phyloP scores from a whole-genome alignment of 2,113 vertebrate species.

The Loxodonta africana region DNA sequence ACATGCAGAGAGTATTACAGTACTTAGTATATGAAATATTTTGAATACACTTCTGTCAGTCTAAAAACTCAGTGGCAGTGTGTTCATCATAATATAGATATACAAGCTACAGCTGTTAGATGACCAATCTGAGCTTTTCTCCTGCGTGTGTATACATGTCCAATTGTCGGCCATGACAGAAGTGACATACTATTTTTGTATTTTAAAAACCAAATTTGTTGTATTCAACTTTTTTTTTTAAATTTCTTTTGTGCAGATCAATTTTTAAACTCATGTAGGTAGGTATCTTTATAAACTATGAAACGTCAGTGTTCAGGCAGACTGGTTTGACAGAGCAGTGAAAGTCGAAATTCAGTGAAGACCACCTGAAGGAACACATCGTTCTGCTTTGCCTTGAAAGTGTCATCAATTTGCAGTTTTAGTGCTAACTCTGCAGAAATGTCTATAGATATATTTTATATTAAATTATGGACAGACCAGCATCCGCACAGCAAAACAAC shows the following conservation, averaged over 20 bases:
- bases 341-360: conserved; percentile 53
- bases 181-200: conserved; percentile 91
- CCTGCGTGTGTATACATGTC: conserved; percentile 87
- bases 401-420: conserved; percentile 81
- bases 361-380: not conserved
- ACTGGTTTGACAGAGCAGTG: conserved; percentile 63
- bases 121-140: conserved; percentile 71
- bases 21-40: conserved; percentile 86
- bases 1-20: conserved; percentile 83
- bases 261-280: conserved; percentile 85
- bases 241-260: conserved; percentile 88
- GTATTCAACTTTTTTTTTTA: conserved; percentile 83
- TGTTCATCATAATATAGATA: conserved; percentile 81
- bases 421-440: conserved; percentile 76
- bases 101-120: conserved; percentile 71
- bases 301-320: conserved; percentile 85
- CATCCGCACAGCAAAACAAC: conserved; percentile 24
- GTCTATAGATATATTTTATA: conserved; percentile 68
- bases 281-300: conserved; percentile 81
- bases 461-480: conserved; percentile 61
- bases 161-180: conserved; percentile 85
- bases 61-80: conserved; percentile 72
- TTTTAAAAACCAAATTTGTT: conserved; percentile 82
- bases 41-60: conserved; percentile 83
- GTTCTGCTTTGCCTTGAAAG: conserved; percentile 76